phyloP scores from a whole-genome alignment of 1,140 invertebrate species.

The Procambarus clarkii region DNA sequence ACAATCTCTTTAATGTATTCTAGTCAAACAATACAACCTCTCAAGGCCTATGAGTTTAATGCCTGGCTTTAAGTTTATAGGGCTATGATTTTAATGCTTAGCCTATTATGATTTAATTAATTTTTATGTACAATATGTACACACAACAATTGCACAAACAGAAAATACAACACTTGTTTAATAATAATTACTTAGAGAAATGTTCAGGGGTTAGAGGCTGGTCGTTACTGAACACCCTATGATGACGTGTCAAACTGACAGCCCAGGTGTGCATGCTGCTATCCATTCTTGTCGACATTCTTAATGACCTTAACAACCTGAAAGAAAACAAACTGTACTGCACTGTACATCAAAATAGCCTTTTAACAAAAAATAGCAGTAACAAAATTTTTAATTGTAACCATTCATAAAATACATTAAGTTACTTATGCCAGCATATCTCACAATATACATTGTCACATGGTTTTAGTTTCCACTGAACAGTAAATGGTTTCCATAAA shows the following conservation, averaged over 20 bases:
- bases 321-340: background rate
- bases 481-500: no score
- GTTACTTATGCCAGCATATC: no score
- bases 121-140: no score
- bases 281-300: constrained; percentile 2
- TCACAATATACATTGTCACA: no score
- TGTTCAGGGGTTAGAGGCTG: background rate
- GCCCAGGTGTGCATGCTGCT: background rate
- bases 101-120: no score
- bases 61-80: no score
- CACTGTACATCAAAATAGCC: background rate
- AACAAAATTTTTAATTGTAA: background rate
- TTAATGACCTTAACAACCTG: background rate
- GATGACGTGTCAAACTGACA: background rate
- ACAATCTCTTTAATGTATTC: no score
- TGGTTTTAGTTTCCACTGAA: no score
- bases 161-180: background rate
- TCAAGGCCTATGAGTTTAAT: no score
- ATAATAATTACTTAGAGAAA: constrained; percentile 7
- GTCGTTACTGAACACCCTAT: constrained; percentile 1
- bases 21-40: no score
- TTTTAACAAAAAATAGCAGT: background rate
- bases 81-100: no score
- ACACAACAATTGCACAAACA: background rate
- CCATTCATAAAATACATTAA: no score